phyloP scores from a whole-genome alignment of 1,140 invertebrate species.

The Drosophila leontia region DNA sequence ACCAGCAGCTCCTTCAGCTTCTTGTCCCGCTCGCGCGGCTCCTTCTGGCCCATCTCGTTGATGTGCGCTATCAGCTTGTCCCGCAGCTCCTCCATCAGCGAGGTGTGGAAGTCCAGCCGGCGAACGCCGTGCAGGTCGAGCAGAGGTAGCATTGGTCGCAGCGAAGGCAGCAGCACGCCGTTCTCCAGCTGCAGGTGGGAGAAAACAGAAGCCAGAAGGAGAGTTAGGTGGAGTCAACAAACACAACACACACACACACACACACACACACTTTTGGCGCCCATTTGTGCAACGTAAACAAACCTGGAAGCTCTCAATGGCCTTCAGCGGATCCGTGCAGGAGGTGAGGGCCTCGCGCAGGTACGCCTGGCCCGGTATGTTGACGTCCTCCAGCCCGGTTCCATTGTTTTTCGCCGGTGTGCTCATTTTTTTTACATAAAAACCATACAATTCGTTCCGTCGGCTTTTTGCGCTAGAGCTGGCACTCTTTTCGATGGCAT shows the following conservation, averaged over 20 bases:
- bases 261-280: constrained; percentile 46
- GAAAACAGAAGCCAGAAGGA: neutral
- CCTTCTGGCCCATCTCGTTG: constrained; percentile 93
- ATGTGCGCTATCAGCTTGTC: constrained; percentile 96
- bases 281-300: constrained; percentile 53
- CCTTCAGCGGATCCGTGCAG: constrained; percentile 97
- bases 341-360: constrained; percentile 96
- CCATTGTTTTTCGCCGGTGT: constrained; percentile 78
- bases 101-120: constrained; percentile 96
- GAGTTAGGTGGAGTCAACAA: constrained; percentile 3
- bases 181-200: constrained; percentile 90
- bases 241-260: neutral
- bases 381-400: constrained; percentile 93
- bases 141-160: constrained; percentile 96
- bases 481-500: neutral
- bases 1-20: constrained; percentile 95
- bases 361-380: constrained; percentile 95
- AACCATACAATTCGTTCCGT: constrained; percentile 24
- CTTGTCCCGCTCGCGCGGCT: constrained; percentile 91
- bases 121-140: constrained; percentile 97
- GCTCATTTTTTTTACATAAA: constrained; percentile 49
- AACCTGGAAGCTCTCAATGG: constrained; percentile 98
- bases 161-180: constrained; percentile 96
- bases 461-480: constrained; percentile 19
- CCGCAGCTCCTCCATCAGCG: constrained; percentile 96